Conservation (phyloP, 2,888 invertebrate species). For the Pseudococcus jackbeardsleyi region DNA sequence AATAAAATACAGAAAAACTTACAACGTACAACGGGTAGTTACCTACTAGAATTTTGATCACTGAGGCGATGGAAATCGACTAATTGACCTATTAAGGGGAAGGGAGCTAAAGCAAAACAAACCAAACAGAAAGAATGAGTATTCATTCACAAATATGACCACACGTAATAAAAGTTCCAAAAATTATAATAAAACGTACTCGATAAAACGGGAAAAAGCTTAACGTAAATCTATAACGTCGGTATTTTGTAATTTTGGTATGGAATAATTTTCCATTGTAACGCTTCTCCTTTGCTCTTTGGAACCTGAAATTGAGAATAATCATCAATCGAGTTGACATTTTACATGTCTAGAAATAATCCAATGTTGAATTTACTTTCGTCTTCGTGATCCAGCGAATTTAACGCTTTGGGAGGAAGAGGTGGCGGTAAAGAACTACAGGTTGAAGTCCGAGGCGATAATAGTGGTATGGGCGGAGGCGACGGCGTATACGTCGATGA, state of each 20-base stretch:
- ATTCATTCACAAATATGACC: not conserved
- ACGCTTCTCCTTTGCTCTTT: conserved; percentile 62
- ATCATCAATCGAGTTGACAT: not conserved
- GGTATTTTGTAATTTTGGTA: conserved; percentile 66
- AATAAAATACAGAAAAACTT: not conserved
- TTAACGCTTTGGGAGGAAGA: conserved; percentile 67
- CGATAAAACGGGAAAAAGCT: not conserved
- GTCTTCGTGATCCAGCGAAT: conserved; percentile 51
- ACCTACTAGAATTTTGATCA: not conserved
- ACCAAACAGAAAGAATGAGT: not conserved
- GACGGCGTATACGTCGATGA: conserved; percentile 48
- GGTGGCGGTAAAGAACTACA: conserved; percentile 68
- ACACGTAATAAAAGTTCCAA: not conserved
- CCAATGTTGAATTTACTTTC: not conserved
- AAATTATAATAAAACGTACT: not conserved
- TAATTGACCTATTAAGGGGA: conserved; percentile 23
- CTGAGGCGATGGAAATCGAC: not conserved
- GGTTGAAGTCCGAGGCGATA: conserved; percentile 70
- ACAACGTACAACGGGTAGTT: not conserved
- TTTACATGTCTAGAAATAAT: not conserved
- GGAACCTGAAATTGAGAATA: conserved; percentile 25
- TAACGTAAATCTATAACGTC: conserved; percentile 61
- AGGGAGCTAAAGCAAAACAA: not conserved
- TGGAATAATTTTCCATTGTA: conserved; percentile 67
- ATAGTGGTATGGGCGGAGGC: conserved; percentile 71